Percentiles rank a stretch among this genome's conserved stretches.
Conservation (phyloP, 2,888 invertebrate species). For the Cepaea hortensis region DNA sequence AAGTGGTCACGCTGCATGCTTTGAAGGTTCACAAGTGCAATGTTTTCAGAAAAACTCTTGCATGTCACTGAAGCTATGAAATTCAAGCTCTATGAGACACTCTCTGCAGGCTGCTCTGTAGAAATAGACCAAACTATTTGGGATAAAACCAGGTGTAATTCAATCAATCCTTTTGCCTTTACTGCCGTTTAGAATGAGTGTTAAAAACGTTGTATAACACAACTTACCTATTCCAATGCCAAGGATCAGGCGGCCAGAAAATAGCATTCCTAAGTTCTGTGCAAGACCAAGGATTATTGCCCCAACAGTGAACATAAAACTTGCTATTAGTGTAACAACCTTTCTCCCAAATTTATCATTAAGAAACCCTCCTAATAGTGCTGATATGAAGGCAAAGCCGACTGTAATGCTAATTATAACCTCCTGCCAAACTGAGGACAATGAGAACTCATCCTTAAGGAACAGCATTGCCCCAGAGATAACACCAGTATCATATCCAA, state of each 20-base stretch:
- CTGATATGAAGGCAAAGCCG: constrained; percentile 76
- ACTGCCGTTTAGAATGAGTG: too few relatives aligned
- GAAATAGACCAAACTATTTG: too few relatives aligned
- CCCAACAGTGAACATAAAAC: constrained; percentile 78
- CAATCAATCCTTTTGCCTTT: too few relatives aligned
- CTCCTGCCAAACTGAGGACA: constrained; percentile 78
- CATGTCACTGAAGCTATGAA: too few relatives aligned
- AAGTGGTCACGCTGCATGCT: too few relatives aligned
- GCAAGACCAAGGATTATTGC: constrained; percentile 77
- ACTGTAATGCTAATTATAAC: constrained; percentile 78
- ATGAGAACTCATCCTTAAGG: constrained; percentile 74
- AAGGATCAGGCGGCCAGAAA: constrained; percentile 77
- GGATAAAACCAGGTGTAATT: too few relatives aligned
- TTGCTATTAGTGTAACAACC: constrained; percentile 78
- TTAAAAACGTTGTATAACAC: neutral
- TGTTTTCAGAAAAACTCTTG: too few relatives aligned
- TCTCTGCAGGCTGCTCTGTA: too few relatives aligned
- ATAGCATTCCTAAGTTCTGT: constrained; percentile 72
- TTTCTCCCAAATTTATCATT: constrained; percentile 79
- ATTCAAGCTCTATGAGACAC: too few relatives aligned
- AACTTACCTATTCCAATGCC: constrained; percentile 78
- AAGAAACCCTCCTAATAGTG: constrained; percentile 77
- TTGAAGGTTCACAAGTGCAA: too few relatives aligned
- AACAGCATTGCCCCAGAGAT: constrained; percentile 79
- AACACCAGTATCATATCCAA: constrained; percentile 81